Evolutionary conservation across 2,888 invertebrate species (phyloP).

Genomic region (Eupithecia centaureata): DNA sequence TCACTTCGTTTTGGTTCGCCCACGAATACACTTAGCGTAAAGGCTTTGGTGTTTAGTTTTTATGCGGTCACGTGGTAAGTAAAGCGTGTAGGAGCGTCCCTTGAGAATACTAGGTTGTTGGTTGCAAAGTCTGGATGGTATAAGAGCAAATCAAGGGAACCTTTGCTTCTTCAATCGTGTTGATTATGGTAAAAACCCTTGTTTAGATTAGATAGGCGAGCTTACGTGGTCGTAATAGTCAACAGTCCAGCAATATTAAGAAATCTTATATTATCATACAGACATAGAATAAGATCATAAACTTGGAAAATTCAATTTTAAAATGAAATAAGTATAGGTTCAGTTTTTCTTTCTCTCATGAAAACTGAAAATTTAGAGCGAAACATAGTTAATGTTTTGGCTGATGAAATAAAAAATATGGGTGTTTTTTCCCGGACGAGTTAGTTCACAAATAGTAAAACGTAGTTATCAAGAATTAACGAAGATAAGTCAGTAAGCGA

Average conservation of each 20-base stretch:
- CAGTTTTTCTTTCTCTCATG: too few species aligned
- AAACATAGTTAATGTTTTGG: background rate
- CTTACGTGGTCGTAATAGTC: too few species aligned
- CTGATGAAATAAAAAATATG: background rate
- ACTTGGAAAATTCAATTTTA: background rate
- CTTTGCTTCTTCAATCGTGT: too few species aligned
- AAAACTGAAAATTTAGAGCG: too few species aligned
- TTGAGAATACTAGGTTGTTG: background rate
- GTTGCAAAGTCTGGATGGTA: too few species aligned
- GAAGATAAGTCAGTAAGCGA: background rate
- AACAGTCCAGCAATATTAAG: too few species aligned
- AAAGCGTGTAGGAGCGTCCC: too few species aligned
- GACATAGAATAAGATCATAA: background rate
- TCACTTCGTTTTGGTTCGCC: background rate
- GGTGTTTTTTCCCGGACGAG: background rate
- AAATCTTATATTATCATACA: too few species aligned
- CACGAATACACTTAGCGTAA: slow-evolving; percentile 1
- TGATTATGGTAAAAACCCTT: too few species aligned
- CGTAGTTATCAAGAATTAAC: background rate
- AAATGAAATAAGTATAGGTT: too few species aligned
- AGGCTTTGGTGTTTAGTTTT: background rate
- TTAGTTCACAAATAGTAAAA: background rate
- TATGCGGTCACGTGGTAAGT: background rate
- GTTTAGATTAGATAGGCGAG: too few species aligned
- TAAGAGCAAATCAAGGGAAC: too few species aligned